phyloP scores from a whole-genome alignment of 2,113 vertebrate species.

The Psittacus erithacus region DNA sequence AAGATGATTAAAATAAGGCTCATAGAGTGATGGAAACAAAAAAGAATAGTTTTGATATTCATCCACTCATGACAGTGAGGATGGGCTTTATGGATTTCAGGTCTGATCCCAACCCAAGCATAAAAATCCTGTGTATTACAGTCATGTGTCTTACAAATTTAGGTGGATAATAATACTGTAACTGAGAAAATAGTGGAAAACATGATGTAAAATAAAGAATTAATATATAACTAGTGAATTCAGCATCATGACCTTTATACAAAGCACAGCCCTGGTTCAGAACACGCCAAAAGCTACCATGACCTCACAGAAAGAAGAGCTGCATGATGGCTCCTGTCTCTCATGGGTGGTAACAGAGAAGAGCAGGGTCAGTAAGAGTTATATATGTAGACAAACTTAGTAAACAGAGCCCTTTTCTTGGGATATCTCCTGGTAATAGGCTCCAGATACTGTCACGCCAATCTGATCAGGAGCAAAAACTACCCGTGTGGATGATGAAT shows the following conservation, averaged over 20 bases:
- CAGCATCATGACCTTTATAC: neutral
- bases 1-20: conserved; percentile 10
- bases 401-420: neutral
- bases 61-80: neutral
- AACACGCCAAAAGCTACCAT: neutral
- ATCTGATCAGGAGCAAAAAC: neutral
- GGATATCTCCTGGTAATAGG: neutral
- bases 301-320: neutral
- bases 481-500: conserved; percentile 37
- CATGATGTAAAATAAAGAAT: neutral
- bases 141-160: neutral
- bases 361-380: neutral
- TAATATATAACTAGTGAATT: neutral
- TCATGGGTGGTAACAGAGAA: neutral
- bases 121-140: neutral
- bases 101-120: neutral
- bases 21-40: neutral
- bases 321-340: neutral
- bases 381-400: neutral
- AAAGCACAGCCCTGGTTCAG: neutral
- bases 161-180: neutral
- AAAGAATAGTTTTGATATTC: neutral
- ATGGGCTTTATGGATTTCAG: neutral
- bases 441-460: neutral
- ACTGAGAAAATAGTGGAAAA: neutral